Percentiles rank a stretch among this genome's conserved stretches.
Conservation (phyloP, 2,797 vertebrate species). For the Toxotes lorentzi region DNA sequence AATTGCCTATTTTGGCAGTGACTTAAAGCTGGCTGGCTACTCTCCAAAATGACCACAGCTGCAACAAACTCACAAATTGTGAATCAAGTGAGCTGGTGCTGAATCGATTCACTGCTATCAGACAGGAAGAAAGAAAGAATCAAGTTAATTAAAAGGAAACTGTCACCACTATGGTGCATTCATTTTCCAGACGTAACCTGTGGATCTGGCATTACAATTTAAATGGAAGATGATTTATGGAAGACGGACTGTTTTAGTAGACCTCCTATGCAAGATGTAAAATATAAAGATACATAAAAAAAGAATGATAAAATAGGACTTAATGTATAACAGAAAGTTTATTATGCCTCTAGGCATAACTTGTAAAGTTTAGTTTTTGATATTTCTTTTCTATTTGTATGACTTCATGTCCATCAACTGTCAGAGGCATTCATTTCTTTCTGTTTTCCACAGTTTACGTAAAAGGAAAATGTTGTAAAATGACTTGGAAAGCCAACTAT, state of each 20-base stretch:
- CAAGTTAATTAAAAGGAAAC: constrained; percentile 57
- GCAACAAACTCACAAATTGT: constrained; percentile 67
- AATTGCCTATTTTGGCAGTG: constrained; percentile 57
- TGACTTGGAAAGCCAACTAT: not conserved
- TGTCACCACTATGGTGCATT: constrained; percentile 30
- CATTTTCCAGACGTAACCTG: constrained; percentile 9
- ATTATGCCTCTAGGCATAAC: not conserved
- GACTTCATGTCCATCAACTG: not conserved
- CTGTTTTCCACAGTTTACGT: not conserved
- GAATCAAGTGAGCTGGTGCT: constrained; percentile 61
- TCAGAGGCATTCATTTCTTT: not conserved
- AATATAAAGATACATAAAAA: not conserved
- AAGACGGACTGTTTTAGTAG: constrained; percentile 3
- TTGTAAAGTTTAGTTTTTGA: not conserved
- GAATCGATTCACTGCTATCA: constrained; percentile 56
- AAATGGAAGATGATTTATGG: too few species aligned
- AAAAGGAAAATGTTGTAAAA: constrained; percentile 9
- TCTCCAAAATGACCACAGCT: constrained; percentile 60
- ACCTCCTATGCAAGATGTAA: not conserved
- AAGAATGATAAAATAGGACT: not conserved
- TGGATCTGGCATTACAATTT: not conserved
- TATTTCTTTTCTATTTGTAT: not conserved
- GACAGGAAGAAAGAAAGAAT: constrained; percentile 46
- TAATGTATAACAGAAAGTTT: not conserved
- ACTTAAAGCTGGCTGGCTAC: constrained; percentile 52